Evolutionary conservation across 2,797 vertebrate genomes (phyloP).

Genomic region (Hemitrygon akajei): DNA sequence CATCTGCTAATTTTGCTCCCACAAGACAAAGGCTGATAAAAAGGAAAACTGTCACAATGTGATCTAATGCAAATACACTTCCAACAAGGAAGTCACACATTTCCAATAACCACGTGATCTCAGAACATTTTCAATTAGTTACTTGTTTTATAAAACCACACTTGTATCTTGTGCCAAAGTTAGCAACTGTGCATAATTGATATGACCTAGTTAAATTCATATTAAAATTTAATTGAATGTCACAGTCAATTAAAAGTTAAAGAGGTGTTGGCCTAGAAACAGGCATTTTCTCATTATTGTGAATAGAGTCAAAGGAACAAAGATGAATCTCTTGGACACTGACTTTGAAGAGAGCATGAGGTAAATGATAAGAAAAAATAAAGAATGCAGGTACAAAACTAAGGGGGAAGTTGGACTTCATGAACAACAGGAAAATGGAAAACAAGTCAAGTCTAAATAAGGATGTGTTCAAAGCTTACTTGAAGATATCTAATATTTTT

Average conservation of each 20-base stretch:
- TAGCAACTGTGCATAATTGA: not conserved
- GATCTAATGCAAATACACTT: not conserved
- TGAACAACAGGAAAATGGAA: not conserved
- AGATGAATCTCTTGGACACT: not conserved
- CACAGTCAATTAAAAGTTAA: slow-evolving; percentile 27
- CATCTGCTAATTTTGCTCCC: not conserved
- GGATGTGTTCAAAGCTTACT: too few species aligned
- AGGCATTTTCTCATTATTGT: not conserved
- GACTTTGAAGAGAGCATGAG: not conserved
- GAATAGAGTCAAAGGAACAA: not conserved
- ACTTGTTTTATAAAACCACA: not conserved
- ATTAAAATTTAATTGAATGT: slow-evolving; percentile 16
- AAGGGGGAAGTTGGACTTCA: not conserved
- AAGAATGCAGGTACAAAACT: not conserved
- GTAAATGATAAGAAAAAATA: not conserved
- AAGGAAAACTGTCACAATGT: not conserved
- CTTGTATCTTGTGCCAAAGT: not conserved
- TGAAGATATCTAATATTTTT: too few species aligned
- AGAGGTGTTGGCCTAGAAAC: not conserved
- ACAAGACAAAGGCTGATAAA: not conserved
- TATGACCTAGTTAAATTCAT: slow-evolving; percentile 17
- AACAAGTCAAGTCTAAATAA: not conserved
- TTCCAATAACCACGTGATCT: not conserved
- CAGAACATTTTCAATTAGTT: not conserved
- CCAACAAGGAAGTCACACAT: not conserved